A percentile compares a stretch with the other conserved stretches of the same genome.
Conservation (phyloP, 2,113 vertebrate species). For the Chloropsis cyanopogon region DNA sequence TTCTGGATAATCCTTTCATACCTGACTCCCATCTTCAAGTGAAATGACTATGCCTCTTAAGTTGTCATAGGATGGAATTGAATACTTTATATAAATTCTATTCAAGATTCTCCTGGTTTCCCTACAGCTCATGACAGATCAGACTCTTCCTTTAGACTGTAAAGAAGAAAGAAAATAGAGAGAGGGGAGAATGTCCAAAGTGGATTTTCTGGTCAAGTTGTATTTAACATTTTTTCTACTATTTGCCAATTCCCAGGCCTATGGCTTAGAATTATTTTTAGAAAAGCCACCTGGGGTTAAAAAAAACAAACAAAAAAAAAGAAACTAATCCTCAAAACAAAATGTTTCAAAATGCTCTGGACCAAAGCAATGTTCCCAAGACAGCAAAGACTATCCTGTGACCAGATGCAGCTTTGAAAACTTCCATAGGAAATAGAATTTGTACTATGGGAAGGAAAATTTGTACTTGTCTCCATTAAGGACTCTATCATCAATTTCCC, state of each 20-base stretch:
- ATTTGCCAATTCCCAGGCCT: neutral
- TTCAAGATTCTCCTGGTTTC: slow-evolving; percentile 17
- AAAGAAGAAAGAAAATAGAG: slow-evolving; percentile 15
- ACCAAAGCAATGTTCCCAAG: neutral
- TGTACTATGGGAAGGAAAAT: neutral
- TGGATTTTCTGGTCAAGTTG: slow-evolving; percentile 33
- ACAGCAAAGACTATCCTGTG: neutral
- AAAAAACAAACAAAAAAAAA: neutral
- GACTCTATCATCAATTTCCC: neutral
- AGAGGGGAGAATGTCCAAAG: neutral
- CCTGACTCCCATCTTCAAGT: slow-evolving; percentile 20
- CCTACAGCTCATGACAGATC: neutral
- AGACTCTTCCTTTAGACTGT: neutral
- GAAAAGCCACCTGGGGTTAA: neutral
- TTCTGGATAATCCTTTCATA: slow-evolving; percentile 45
- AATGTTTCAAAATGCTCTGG: neutral
- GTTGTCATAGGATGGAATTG: neutral
- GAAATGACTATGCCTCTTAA: slow-evolving; percentile 27
- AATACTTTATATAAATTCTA: slow-evolving; percentile 8
- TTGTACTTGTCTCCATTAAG: neutral
- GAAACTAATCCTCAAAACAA: neutral
- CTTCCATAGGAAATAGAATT: neutral
- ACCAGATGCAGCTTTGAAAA: neutral
- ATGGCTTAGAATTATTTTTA: neutral
- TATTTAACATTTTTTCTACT: neutral